Evolutionary conservation across 2,113 vertebrate genomes (phyloP).

Genomic region (Ellobius talpinus): DNA sequence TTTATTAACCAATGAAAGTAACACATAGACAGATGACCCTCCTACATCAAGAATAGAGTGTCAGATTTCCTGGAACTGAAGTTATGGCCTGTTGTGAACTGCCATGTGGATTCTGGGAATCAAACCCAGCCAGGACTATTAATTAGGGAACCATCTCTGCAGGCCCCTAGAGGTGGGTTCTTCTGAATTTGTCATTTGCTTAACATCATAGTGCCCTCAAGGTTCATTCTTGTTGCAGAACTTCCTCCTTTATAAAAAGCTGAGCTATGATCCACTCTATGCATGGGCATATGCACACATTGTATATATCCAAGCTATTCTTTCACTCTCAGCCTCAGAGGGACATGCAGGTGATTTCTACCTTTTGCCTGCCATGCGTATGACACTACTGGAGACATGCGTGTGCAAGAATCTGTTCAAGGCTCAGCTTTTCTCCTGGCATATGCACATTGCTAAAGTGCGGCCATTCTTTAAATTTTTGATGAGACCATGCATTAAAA

Average conservation of each 20-base stretch:
- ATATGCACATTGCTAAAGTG: background rate
- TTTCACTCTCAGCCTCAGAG: background rate
- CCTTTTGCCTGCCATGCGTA: background rate
- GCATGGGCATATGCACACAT: no score
- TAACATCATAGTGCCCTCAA: background rate
- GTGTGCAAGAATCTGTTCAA: background rate
- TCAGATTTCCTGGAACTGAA: no score
- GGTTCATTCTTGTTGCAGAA: background rate
- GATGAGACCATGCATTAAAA: background rate
- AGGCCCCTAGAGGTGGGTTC: background rate
- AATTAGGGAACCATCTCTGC: background rate
- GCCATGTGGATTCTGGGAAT: background rate
- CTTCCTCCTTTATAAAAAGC: background rate
- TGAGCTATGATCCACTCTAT: background rate
- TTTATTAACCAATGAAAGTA: no score
- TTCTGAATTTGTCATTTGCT: background rate
- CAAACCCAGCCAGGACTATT: background rate
- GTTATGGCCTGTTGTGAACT: background rate
- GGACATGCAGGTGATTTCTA: background rate
- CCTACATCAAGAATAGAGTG: no score
- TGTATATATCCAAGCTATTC: background rate
- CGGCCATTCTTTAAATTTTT: constrained; percentile 12
- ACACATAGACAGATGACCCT: no score
- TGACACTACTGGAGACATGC: background rate
- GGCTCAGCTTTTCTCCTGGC: background rate